Base-by-base conservation (phyloP, 2,797 vertebrate species). In the Sebastes minor region DNA sequence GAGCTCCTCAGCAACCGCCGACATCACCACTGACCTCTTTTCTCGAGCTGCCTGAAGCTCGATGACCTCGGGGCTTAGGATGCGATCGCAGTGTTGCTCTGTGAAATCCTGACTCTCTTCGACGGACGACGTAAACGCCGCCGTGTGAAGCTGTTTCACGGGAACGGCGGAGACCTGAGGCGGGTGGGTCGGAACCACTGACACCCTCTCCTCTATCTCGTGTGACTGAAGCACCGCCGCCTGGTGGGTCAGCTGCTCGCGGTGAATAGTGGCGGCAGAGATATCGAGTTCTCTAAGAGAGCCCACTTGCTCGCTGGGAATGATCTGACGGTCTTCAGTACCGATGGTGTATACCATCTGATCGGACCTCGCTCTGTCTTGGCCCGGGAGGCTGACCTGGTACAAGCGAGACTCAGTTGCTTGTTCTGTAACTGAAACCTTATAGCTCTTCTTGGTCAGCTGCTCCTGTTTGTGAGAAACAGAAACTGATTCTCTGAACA, bases 281-380 rank as follows among this genome's bases (percentile, higher is more conserved):
- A 96, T 86, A 30, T 94, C 89, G 2, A 95, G 69, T 67, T 96
- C 94, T 38, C 85, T 86, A 1, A 97, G 83, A 4, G 92, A 84
- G 32, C 85, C 92, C 27, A 95, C 95, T 65, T 96, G 95, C 81
- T 97, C 96, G 81, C 95, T 96, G 25, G 91, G 91, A 62, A 95
- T 88, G 7, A 93, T 91, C 83, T 96, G 95, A n/a, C 92, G 91
- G 74, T 95, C 96, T 86, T 97, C 96, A 5, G 93, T 96, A 49
- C 96, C 96, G 18, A 97, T 96, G 33, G 96, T 97, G 82, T 96
- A 96, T 71, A 97, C 92, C 94, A 96, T 95, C 84, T 96, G 94
- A 76, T 92, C 94, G 0, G 91, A 71, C 22, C 77, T 83, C 1
- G 88, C 42, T 35, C 67, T 86, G 67, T 94, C 93, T 80, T 96